phyloP scores from a whole-genome alignment of 2,113 vertebrate genomes.

The Prolemur simus region DNA sequence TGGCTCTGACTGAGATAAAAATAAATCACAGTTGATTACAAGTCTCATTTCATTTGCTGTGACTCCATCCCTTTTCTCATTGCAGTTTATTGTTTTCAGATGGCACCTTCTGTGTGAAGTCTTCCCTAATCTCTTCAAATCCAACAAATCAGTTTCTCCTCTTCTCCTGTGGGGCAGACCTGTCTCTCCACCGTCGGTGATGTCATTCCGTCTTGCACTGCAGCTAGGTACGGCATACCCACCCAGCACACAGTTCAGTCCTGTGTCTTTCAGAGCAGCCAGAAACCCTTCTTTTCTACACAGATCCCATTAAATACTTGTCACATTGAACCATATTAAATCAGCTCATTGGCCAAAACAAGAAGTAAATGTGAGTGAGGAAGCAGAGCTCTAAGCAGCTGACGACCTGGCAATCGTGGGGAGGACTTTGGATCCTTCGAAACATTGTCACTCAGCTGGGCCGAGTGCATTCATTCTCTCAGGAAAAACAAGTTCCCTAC shows the following conservation, averaged over 20 bases:
- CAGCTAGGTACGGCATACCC: neutral
- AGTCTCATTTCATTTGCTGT: neutral
- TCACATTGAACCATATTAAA: neutral
- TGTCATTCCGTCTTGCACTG: neutral
- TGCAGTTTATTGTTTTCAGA: neutral
- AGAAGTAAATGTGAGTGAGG: neutral
- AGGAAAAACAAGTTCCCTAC: neutral
- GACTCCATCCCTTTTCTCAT: neutral
- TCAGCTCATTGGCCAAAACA: neutral
- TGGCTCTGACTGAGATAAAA: neutral
- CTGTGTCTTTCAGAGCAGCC: neutral
- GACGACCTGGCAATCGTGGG: neutral
- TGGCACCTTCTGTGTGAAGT: neutral
- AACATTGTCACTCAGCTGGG: neutral
- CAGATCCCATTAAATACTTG: neutral
- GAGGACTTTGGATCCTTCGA: conserved; percentile 29
- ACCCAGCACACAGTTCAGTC: neutral
- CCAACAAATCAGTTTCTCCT: neutral
- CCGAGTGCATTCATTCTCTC: neutral
- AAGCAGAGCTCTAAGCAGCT: neutral
- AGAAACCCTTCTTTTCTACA: neutral
- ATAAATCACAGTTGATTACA: neutral
- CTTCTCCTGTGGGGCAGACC: neutral
- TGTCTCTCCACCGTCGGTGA: neutral
- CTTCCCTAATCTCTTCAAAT: neutral